Conservation (phyloP, 2,797 vertebrate species). For the Hemitrygon akajei region DNA sequence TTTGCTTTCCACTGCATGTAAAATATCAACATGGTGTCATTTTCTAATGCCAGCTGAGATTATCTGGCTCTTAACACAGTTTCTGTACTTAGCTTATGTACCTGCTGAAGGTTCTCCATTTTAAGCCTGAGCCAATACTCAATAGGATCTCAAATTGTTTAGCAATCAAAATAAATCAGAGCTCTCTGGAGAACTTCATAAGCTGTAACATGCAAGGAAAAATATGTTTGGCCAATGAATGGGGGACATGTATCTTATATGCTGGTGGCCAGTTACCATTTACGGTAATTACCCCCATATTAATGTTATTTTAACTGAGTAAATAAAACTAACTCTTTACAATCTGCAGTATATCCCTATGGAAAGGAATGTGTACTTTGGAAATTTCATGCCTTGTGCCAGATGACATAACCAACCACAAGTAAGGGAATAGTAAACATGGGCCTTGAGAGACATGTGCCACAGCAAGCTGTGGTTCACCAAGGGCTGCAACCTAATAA, state of each 20-base stretch:
- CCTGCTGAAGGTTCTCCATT: not conserved
- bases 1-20: not conserved
- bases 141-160: not conserved
- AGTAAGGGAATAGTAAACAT: not conserved
- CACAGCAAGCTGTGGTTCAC: not conserved
- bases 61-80: not conserved
- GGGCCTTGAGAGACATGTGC: not conserved
- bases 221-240: not conserved
- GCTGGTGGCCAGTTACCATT: not conserved
- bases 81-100: not conserved
- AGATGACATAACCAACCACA: constrained; percentile 1
- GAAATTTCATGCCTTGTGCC: not conserved
- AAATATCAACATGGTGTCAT: not conserved
- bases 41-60: not conserved
- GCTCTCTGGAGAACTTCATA: not conserved
- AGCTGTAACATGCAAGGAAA: not conserved
- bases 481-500: not conserved
- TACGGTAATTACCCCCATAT: constrained; percentile 3
- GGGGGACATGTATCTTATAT: not conserved
- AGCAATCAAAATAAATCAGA: not conserved
- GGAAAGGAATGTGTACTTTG: constrained; percentile 7
- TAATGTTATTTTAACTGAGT: not conserved
- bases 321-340: not conserved
- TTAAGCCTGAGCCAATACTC: not conserved
- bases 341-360: not conserved